Evolutionary conservation across 2,797 vertebrate genomes (phyloP), one percentile per base, ranked within the genome.

Genomic region (Parambassis ranga): DNA sequence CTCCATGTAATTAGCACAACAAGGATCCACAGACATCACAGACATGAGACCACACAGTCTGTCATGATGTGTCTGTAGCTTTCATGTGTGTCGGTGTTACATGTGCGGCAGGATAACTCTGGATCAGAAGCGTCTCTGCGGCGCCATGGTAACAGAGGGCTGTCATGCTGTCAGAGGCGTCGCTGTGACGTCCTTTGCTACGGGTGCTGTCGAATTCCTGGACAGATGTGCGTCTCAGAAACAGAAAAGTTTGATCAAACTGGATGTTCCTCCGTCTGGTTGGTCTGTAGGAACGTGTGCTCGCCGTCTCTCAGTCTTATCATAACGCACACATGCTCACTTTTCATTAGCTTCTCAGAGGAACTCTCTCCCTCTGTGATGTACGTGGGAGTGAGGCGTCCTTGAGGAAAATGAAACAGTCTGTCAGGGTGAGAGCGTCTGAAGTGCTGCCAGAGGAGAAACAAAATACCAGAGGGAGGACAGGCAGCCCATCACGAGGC

Each of bases 361-460:
- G 33, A 50, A 35, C 2, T 1, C 24, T 9, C 14, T 3, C 62
- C 24, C 38, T 48, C 62, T 57, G 39, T 46, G 41, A 62, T 49
- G 59, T 28, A 18, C 51, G 71, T 75, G 64, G 49, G 77, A 72
- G 79, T 46, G 43, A 61, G 63, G 59, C 51, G 65, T 77, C 78
- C 82, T 82, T 80, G 75, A 86, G 67, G 22, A 57, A 69, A 73
- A 75, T 16, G 50, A 82, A 77, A 63, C 61, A 47, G 59, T 71
- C 43, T 70, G 68, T 77, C 42, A 62, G 56, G 51, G 41, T 4
- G 71, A 63, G 47, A 11, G 44, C 22, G 62, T 87, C 59, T 90
- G 82, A 86, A 86, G 86, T 79, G 42, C 52, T 86, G 84, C 77
- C 85, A 86, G 69, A 67, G 60, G 59, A 69, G 61, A 76, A 70